phyloP scores from a whole-genome alignment of 2,113 vertebrate genomes.

The Elephas maximus region DNA sequence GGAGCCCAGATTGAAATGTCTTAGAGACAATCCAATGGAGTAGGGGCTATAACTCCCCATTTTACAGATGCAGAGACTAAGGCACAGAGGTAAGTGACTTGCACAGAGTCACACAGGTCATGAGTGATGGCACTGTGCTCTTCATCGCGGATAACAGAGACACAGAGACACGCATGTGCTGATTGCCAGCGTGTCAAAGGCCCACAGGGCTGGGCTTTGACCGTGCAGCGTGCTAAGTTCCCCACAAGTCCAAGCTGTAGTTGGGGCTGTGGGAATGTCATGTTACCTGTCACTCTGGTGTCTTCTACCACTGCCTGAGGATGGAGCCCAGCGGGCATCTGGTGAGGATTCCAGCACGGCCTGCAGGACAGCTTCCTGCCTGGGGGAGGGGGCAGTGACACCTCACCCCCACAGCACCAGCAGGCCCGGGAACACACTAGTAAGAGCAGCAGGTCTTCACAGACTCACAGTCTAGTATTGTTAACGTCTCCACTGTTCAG shows the following conservation, averaged over 20 bases:
- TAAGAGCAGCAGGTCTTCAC: fast-evolving
- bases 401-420: neutral
- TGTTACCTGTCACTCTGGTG: neutral
- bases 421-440: neutral
- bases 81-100: too few species aligned
- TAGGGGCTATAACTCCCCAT: too few species aligned
- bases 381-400: too few species aligned
- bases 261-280: neutral
- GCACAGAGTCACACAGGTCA: too few species aligned
- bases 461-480: fast-evolving
- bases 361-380: neutral
- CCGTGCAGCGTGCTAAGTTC: neutral
- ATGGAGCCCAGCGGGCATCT: fast-evolving
- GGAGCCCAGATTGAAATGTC: too few species aligned
- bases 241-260: neutral
- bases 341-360: neutral
- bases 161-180: neutral
- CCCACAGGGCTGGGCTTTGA: neutral
- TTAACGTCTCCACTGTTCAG: neutral
- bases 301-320: neutral
- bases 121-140: too few species aligned
- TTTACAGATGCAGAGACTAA: too few species aligned
- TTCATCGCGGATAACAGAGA: too few species aligned
- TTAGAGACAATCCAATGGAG: too few species aligned
- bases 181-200: neutral